Conservation (phyloP, 2,888 invertebrate species). For the Drosophila peninsularis region DNA sequence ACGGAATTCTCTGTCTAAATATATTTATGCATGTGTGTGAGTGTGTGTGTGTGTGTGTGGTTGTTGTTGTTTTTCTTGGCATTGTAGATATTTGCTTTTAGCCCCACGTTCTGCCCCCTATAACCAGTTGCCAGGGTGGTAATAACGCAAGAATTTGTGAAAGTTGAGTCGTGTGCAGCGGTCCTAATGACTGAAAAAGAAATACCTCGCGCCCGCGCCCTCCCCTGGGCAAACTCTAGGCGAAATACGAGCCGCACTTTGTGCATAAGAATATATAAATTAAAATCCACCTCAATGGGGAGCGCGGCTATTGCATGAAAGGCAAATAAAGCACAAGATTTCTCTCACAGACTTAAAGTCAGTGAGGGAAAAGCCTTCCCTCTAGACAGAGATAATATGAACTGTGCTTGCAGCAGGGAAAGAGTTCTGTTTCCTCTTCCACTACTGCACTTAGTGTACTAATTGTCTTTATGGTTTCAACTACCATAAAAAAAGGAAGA, state of each 20-base stretch:
- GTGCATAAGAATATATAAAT: conserved; percentile 25
- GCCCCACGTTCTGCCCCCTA: background rate
- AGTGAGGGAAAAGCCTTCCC: no score
- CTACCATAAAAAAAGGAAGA: no score
- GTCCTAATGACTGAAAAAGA: conserved; percentile 47
- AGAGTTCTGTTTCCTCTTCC: no score
- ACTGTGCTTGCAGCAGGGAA: no score
- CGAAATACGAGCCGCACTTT: background rate
- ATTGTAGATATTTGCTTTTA: conserved; percentile 38
- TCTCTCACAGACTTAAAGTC: background rate
- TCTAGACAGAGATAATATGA: no score
- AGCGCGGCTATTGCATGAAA: conserved; percentile 10
- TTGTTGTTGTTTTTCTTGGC: conserved; percentile 25
- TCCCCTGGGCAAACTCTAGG: no score
- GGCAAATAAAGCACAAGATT: background rate
- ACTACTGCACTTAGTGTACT: no score
- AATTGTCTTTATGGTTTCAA: no score
- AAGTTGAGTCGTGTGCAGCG: conserved; percentile 58
- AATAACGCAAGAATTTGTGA: conserved; percentile 35
- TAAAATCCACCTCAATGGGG: conserved; percentile 25
- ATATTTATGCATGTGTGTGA: background rate
- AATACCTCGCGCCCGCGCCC: no score
- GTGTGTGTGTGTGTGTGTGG: background rate
- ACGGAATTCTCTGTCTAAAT: conserved; percentile 60
- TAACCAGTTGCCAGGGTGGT: conserved; percentile 4